These are phyloP conservation scores for Liopterus haemorrhoidalis DNA, from an alignment of 2,888 invertebrate genomes.

Conservation along the genomic window DNA sequence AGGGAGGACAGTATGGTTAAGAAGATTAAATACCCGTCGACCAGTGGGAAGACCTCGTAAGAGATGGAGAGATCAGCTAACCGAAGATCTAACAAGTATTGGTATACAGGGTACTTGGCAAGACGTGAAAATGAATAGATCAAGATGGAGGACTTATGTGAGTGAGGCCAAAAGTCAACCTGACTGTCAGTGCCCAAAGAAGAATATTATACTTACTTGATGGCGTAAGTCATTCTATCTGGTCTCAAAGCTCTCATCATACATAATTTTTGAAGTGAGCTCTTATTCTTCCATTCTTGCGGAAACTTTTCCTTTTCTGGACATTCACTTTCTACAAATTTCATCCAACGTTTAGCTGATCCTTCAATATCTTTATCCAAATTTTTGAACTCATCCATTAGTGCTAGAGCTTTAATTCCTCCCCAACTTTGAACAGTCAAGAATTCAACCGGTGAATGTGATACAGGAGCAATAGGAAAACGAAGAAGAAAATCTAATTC, in stretches of 20 bases:
- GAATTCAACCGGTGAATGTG: conserved; percentile 76
- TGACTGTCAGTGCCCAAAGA: too few species aligned
- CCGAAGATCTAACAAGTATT: too few species aligned
- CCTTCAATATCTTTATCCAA: conserved; percentile 89
- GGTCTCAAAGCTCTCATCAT: conserved; percentile 88
- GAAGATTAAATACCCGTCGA: background rate
- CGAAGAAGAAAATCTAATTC: conserved; percentile 85
- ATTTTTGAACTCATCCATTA: conserved; percentile 72
- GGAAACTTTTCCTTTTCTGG: conserved; percentile 92
- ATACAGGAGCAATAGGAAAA: conserved; percentile 71
- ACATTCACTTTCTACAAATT: conserved; percentile 84
- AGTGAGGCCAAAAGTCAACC: too few species aligned
- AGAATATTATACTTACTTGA: conserved; percentile 50
- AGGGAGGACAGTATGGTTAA: too few species aligned
- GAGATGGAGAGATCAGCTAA: too few species aligned
- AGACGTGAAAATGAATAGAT: too few species aligned
- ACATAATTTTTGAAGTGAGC: conserved; percentile 76
- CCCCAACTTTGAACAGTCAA: conserved; percentile 74
- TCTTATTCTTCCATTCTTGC: conserved; percentile 92
- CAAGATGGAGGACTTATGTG: too few species aligned
- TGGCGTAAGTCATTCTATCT: conserved; percentile 92
- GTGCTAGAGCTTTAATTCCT: conserved; percentile 70
- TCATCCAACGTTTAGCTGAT: conserved; percentile 87
- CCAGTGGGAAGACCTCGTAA: background rate
- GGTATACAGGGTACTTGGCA: too few species aligned